Conservation (phyloP, 1,140 invertebrate genomes). For the Drosophila arizonae region DNA sequence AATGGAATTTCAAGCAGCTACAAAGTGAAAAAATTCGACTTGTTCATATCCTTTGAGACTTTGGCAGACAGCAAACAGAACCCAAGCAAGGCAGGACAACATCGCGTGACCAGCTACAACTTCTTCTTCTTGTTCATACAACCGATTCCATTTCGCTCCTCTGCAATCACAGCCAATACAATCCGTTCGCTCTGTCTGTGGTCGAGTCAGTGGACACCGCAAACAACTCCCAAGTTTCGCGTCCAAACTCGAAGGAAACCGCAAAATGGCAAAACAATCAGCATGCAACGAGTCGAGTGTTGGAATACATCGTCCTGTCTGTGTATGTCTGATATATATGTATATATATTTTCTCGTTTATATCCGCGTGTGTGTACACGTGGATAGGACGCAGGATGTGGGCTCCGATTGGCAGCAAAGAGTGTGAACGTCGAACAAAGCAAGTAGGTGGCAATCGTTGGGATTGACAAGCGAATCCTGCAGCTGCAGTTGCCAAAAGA, state of each 20-base stretch:
- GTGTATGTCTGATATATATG: neutral
- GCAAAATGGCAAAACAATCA: constrained; percentile 79
- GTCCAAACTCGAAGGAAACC: constrained; percentile 53
- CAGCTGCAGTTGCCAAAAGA: constrained; percentile 14
- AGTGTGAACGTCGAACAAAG: constrained; percentile 10
- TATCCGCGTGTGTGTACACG: neutral
- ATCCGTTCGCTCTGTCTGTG: constrained; percentile 19
- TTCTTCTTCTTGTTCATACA: neutral
- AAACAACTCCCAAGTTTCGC: constrained; percentile 22
- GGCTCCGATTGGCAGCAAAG: constrained; percentile 8
- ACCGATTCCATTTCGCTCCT: neutral
- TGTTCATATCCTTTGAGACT: constrained; percentile 25
- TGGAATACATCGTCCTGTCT: constrained; percentile 29
- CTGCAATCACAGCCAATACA: constrained; percentile 2
- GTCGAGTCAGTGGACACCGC: constrained; percentile 32
- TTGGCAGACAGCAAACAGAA: constrained; percentile 10
- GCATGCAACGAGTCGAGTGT: constrained; percentile 66
- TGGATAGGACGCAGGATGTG: constrained; percentile 20
- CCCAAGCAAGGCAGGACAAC: neutral
- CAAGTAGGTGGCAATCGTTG: constrained; percentile 22
- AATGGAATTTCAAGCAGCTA: constrained; percentile 29
- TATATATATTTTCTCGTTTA: neutral
- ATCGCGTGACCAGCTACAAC: constrained; percentile 1
- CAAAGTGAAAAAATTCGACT: constrained; percentile 21
- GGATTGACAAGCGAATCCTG: constrained; percentile 30